Percentiles rank a stretch among this genome's conserved stretches.
phyloP scores from a whole-genome alignment of 2,797 vertebrate genomes.

The Parauchenoglanis ngamensis region DNA sequence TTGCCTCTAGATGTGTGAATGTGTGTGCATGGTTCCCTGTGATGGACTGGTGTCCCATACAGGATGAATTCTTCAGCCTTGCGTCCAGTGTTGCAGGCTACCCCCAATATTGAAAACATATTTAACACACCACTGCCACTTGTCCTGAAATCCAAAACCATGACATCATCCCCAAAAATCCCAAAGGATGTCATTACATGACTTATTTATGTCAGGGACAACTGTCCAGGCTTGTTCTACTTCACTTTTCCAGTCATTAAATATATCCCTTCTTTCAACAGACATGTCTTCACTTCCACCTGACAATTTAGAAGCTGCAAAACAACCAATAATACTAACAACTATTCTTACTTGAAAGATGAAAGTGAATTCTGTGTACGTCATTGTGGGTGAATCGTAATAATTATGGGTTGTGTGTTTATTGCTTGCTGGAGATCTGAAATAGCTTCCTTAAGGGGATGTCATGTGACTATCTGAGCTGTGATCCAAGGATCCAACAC shows the following conservation, averaged over 20 bases:
- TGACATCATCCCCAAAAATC: constrained; percentile 39
- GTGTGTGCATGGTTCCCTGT: neutral
- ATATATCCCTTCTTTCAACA: constrained; percentile 13
- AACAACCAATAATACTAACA: neutral
- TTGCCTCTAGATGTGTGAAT: neutral
- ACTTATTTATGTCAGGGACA: constrained; percentile 18
- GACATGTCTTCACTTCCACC: neutral
- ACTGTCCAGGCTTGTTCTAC: constrained; percentile 30
- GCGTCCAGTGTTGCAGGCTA: neutral
- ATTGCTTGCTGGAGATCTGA: constrained; percentile 3
- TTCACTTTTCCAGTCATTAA: constrained; percentile 26
- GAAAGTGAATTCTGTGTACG: neutral
- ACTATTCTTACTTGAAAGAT: neutral
- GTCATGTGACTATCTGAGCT: constrained; percentile 30
- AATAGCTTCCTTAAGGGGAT: constrained; percentile 23
- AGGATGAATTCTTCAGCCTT: neutral
- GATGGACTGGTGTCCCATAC: neutral
- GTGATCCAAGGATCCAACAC: constrained; percentile 21
- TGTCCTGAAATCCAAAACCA: constrained; percentile 39
- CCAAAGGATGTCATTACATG: constrained; percentile 20
- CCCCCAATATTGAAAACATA: constrained; percentile 7
- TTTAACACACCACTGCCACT: constrained; percentile 21
- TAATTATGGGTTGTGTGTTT: neutral
- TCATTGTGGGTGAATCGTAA: neutral
- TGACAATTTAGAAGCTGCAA: neutral